These are phyloP conservation scores for Phyllopteryx taeniolatus DNA, from an alignment of 2,113 vertebrate species.

Conservation along the genomic window DNA sequence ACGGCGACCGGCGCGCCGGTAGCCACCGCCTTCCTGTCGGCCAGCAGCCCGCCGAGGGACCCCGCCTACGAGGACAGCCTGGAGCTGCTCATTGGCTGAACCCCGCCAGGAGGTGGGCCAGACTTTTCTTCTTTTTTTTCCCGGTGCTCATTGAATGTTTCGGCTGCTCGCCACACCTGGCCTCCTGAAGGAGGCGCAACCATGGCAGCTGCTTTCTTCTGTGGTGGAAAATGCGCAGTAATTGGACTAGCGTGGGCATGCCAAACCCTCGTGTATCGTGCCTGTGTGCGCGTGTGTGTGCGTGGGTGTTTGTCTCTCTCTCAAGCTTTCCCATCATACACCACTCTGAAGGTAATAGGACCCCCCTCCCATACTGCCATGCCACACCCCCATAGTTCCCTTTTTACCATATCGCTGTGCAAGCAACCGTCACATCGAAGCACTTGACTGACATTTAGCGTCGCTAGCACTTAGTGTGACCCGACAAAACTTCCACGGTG, in stretches of 20 bases:
- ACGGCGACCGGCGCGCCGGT: constrained; percentile 82
- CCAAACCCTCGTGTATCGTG: constrained; percentile 71
- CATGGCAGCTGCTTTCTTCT: constrained; percentile 68
- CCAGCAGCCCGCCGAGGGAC: constrained; percentile 89
- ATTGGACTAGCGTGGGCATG: constrained; percentile 75
- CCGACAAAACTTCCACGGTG: background rate
- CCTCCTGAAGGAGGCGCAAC: constrained; percentile 28
- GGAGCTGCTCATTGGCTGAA: constrained; percentile 85
- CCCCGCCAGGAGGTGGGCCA: constrained; percentile 7
- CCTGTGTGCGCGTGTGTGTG: constrained; percentile 58
- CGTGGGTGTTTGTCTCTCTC: background rate
- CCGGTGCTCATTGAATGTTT: constrained; percentile 66
- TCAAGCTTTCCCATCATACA: constrained; percentile 6
- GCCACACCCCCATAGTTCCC: background rate
- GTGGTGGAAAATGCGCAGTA: constrained; percentile 71
- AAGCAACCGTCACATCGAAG: constrained; percentile 42
- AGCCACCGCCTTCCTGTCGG: constrained; percentile 86
- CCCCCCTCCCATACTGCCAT: background rate
- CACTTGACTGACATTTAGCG: constrained; percentile 34
- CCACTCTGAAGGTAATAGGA: constrained; percentile 57
- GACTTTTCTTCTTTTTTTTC: constrained; percentile 10
- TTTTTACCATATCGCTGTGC: background rate
- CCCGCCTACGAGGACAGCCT: constrained; percentile 93
- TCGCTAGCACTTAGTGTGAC: background rate
- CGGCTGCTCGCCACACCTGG: constrained; percentile 42